phyloP scores from a whole-genome alignment of 1,140 invertebrate species.

The Drosophila sucinea region DNA sequence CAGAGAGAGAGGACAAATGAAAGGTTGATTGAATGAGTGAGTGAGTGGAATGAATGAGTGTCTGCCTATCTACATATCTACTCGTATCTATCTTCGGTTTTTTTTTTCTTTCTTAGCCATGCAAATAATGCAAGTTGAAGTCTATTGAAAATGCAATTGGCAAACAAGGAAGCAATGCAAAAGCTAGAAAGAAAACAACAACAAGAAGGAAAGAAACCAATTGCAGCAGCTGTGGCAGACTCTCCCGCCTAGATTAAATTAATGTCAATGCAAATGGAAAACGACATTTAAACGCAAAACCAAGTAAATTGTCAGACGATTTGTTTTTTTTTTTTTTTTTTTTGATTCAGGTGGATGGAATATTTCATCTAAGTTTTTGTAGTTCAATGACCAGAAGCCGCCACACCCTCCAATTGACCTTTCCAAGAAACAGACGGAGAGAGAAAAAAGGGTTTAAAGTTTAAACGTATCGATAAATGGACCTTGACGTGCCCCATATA shows the following conservation, averaged over 20 bases:
- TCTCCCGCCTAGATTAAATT: slow-evolving; percentile 40
- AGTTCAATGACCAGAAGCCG: neutral
- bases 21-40: slow-evolving; percentile 41
- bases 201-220: slow-evolving; percentile 40
- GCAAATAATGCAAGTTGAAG: slow-evolving; percentile 55
- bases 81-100: slow-evolving; percentile 18
- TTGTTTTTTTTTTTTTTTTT: slow-evolving; percentile 1
- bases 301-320: slow-evolving; percentile 16
- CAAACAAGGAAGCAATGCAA: slow-evolving; percentile 65
- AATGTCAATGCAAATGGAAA: slow-evolving; percentile 66
- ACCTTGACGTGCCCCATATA: slow-evolving; percentile 2
- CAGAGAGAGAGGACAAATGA: neutral
- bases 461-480: slow-evolving; percentile 14
- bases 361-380: neutral
- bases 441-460: neutral
- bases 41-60: slow-evolving; percentile 40
- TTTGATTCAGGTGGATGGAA: neutral
- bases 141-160: slow-evolving; percentile 68
- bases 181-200: neutral
- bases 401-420: slow-evolving; percentile 2
- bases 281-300: slow-evolving; percentile 47
- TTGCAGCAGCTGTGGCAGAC: slow-evolving; percentile 32
- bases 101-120: slow-evolving; percentile 25
- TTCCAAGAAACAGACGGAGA: neutral
- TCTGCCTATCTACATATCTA: slow-evolving; percentile 28